Conservation (phyloP, 23 tunicate genomes). For the Oikopleura vanhoeffeni region DNA sequence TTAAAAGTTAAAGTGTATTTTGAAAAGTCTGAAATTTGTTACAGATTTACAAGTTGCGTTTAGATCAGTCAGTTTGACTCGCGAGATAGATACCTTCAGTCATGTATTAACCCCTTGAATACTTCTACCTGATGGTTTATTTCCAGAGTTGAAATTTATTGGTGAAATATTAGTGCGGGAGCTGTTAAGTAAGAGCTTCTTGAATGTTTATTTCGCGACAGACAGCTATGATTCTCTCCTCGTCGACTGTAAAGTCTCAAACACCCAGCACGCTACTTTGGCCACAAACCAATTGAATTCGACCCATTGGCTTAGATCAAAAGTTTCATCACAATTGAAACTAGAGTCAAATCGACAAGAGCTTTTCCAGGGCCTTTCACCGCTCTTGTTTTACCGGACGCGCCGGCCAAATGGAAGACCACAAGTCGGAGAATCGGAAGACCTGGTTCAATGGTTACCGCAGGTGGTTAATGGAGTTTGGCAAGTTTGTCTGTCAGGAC, state of each 20-base stretch:
- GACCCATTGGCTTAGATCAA: slow-evolving; percentile 98
- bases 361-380: slow-evolving; percentile 94
- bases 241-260: slow-evolving; percentile 86
- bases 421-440: slow-evolving; percentile 61
- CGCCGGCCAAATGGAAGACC: slow-evolving; percentile 99
- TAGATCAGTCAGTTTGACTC: too few relatives aligned
- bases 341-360: slow-evolving; percentile 82
- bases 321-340: slow-evolving; percentile 98
- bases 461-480: slow-evolving; percentile 96
- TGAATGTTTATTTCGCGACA: slow-evolving; percentile 95
- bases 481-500: slow-evolving; percentile 90
- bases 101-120: too few relatives aligned
- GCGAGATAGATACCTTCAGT: too few relatives aligned
- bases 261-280: slow-evolving; percentile 99
- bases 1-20: too few relatives aligned
- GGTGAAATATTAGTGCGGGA: neutral
- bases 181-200: slow-evolving; percentile 39
- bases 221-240: slow-evolving; percentile 91
- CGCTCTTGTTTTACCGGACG: slow-evolving; percentile 90
- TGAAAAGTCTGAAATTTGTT: too few relatives aligned
- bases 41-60: too few relatives aligned
- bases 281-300: slow-evolving; percentile 78
- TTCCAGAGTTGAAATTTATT: too few relatives aligned
- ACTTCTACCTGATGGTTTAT: too few relatives aligned
- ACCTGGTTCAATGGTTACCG: slow-evolving; percentile 92